Conservation (phyloP, 2,113 vertebrate species). For the Nerophis lumbriciformis region DNA sequence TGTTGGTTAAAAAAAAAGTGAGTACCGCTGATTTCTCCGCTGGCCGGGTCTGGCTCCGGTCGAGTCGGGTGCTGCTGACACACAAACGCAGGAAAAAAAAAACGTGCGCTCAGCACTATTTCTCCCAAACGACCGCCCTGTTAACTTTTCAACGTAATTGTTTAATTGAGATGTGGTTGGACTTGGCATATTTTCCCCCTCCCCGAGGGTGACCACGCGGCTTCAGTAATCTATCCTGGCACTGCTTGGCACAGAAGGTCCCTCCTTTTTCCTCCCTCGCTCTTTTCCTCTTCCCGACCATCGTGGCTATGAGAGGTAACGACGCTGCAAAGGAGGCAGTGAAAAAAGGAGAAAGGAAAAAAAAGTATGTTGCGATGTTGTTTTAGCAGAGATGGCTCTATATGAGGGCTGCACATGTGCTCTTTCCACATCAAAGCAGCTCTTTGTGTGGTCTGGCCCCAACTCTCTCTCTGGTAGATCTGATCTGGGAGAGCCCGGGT, state of each 20-base stretch:
- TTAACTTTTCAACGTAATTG: conserved; percentile 67
- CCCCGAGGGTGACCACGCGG: conserved; percentile 58
- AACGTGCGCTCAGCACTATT: conserved; percentile 53
- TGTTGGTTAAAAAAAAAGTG: too few relatives aligned
- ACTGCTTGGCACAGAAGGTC: conserved; percentile 54
- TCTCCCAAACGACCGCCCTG: conserved; percentile 54
- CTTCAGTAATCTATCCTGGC: conserved; percentile 55
- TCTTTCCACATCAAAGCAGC: conserved; percentile 68
- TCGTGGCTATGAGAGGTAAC: conserved; percentile 44
- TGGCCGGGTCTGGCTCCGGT: neutral
- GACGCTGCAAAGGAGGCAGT: conserved; percentile 61
- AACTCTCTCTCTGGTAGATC: conserved; percentile 31
- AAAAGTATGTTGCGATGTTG: conserved; percentile 47
- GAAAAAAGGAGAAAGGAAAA: conserved; percentile 38
- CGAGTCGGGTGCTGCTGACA: conserved; percentile 45
- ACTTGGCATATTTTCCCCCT: conserved; percentile 58
- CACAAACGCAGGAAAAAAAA: conserved; percentile 35
- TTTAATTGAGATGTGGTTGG: conserved; percentile 65
- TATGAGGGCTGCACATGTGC: conserved; percentile 57
- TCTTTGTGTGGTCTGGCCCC: conserved; percentile 67
- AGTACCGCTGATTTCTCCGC: too few relatives aligned
- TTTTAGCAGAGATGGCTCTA: conserved; percentile 58
- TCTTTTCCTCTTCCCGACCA: conserved; percentile 37
- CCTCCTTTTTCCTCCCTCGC: conserved; percentile 28
- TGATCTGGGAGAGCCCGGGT: conserved; percentile 51